phyloP scores from a whole-genome alignment of 2,113 vertebrate species.

The Xenopus borealis region DNA sequence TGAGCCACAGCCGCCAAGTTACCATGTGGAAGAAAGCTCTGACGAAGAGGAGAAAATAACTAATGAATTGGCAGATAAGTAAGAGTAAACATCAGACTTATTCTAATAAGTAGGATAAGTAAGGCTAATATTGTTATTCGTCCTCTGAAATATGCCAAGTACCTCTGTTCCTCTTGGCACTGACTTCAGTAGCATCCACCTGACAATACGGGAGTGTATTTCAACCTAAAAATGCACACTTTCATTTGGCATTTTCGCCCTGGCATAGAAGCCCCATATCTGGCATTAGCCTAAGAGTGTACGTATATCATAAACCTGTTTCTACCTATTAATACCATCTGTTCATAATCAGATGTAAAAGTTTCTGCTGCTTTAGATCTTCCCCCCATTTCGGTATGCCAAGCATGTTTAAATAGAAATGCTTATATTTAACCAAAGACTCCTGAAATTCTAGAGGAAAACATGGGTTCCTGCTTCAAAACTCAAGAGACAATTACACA shows the following conservation, averaged over 20 bases:
- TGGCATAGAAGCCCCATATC: too few species aligned
- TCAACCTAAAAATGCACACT: too few species aligned
- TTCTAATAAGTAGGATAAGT: too few species aligned
- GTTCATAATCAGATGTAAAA: neutral
- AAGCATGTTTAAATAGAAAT: neutral
- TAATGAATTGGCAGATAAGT: constrained; percentile 11
- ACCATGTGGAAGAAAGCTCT: constrained; percentile 21
- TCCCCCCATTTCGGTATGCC: neutral
- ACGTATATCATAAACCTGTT: too few species aligned
- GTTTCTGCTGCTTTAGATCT: neutral
- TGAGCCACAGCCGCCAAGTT: constrained; percentile 53
- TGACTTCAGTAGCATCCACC: too few species aligned
- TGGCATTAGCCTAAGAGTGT: too few species aligned
- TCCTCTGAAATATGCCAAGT: too few species aligned
- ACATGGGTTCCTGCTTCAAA: neutral
- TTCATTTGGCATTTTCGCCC: too few species aligned
- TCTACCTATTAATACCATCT: neutral
- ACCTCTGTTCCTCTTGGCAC: too few species aligned
- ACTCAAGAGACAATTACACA: constrained; percentile 17
- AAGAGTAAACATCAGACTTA: constrained; percentile 8
- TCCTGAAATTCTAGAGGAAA: constrained; percentile 13
- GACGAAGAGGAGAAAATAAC: constrained; percentile 19
- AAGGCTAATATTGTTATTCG: too few species aligned
- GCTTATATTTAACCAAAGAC: constrained; percentile 9
- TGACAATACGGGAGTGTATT: too few species aligned